Base-by-base conservation (phyloP, 2,797 vertebrate genomes). In the Hapalemur alaotrensis region DNA sequence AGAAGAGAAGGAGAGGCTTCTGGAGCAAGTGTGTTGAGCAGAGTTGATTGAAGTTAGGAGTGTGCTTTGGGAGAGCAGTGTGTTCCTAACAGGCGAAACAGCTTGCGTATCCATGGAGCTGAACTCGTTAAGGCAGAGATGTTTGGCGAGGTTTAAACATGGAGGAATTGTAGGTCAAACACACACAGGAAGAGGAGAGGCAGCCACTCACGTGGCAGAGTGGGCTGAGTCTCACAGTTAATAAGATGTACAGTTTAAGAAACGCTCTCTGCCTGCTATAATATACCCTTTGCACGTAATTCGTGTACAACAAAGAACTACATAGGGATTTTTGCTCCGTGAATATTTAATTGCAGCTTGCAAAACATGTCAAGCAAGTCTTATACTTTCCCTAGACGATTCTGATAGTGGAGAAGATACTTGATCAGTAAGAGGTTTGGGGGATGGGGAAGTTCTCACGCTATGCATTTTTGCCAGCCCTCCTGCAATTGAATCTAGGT, bases 301-400 rank as follows among this genome's bases (percentile, higher is more conserved):
- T 78, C 50, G 57, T 94, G 76, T 87, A 88, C 30, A 43, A 72
- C 54, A 81, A 94, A 87, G 54, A 91, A 52, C 25, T 79, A 75
- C 67, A 4, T 23, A 54, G 82, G 57, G 30, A 89, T 81, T 75
- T 89, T 80, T 92, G 84, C 46, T 43, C 67, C 80, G 46, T 75
- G 82, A 93, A 93, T 94, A 97, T 95, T 95, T 96, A 97, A 95
- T 93, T 67, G 38, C 61, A 93, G 52, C 75, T 96, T 86, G 38
- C 63, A 91, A 95, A 93, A 78, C 72, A 70, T 46, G 79, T 82
- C 65, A 89, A 95, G 52, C 28, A 93, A 89, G 48, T 50, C 41
- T 86, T 61, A 50, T 25, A 23, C 30, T 63, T 84, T 83, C 88
- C 78, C 69, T 30, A 38, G 84, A 80, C 76, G 35, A 22, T 96